phyloP scores from a whole-genome alignment of 2,113 vertebrate species.

The Calonectris borealis region DNA sequence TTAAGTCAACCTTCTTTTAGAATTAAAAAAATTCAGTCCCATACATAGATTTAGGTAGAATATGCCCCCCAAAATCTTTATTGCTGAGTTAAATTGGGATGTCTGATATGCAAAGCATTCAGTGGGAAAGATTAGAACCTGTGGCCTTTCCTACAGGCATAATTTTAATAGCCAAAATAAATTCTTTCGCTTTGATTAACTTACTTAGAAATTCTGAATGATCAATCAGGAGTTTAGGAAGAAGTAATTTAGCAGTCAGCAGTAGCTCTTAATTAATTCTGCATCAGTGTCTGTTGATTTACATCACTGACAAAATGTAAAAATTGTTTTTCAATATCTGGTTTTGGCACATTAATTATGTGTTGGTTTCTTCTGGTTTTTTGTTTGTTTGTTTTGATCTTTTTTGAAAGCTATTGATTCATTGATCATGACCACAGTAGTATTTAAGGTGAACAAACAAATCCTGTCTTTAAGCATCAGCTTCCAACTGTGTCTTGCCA shows the following conservation, averaged over 20 bases:
- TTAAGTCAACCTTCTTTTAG: background rate
- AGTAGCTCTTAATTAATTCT: conserved; percentile 33
- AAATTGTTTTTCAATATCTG: background rate
- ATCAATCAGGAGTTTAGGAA: conserved; percentile 26
- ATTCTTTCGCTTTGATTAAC: conserved; percentile 24
- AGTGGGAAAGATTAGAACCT: background rate
- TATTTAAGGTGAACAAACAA: background rate
- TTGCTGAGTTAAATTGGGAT: background rate
- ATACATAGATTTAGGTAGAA: background rate
- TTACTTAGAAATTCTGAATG: conserved; percentile 42
- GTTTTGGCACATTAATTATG: background rate
- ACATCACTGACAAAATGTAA: conserved; percentile 3
- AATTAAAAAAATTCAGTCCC: background rate
- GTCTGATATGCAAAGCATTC: background rate
- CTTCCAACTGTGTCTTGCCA: background rate
- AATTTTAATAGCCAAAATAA: conserved; percentile 16
- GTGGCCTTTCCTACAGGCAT: background rate
- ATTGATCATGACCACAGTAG: background rate
- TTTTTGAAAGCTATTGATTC: background rate
- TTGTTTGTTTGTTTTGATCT: background rate
- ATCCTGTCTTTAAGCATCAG: background rate
- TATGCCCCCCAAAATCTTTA: background rate
- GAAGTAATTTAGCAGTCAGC: conserved; percentile 13
- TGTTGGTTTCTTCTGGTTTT: background rate
- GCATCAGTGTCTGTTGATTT: background rate